Base-by-base conservation (phyloP, 2,113 vertebrate genomes). In the Rhinopomastus cyanomelas region DNA sequence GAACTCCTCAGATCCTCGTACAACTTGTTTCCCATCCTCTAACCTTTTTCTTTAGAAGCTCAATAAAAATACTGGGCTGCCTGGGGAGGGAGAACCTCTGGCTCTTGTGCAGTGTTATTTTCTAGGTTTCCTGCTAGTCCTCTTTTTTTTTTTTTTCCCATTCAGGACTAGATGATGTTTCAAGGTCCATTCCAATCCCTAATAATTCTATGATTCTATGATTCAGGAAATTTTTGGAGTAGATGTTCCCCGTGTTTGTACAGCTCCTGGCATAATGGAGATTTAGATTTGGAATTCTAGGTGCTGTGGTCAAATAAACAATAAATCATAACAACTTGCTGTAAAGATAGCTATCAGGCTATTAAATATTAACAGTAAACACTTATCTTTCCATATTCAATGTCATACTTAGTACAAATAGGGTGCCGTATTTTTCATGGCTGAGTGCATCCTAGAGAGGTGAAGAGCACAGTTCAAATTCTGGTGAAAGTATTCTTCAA, bases 11-110 rank as follows among this genome's bases (percentile, higher is more conserved):
- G 20, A 4, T 37, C 3, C 6, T 42, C 23, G 1, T 46, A 3
- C 0, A 42, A 20, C 9, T 18, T 0, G 0, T 32, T 12, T 57
- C 11, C 6, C 9, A 21, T 42, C 17, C 17, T 60, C 46, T 7
- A 9, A 55, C 13, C 16, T 23, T 44, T 72, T 39, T 52, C 25
- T 64, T 52, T 20, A 0, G 1, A 27, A 30, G 19, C 30, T 85
- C 6, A 6, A 36, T 65, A 22, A 85, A 76, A 62, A 17, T 12
- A 29, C 0, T 2, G 22, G 12, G 21, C 49, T 82, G n/a, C 11
- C 15, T 14, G 27, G 15, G 6, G 16, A 30, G 5, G 16, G 21
- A 53, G 26, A 32, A 2, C 19, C 65, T 23, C 6, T 68, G 9
- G 30, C 51, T 80, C 7, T 32, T 73, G 27, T 6, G 4, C 21